Conservation (phyloP, 2,113 vertebrate genomes). For the Synchiropus splendidus region DNA sequence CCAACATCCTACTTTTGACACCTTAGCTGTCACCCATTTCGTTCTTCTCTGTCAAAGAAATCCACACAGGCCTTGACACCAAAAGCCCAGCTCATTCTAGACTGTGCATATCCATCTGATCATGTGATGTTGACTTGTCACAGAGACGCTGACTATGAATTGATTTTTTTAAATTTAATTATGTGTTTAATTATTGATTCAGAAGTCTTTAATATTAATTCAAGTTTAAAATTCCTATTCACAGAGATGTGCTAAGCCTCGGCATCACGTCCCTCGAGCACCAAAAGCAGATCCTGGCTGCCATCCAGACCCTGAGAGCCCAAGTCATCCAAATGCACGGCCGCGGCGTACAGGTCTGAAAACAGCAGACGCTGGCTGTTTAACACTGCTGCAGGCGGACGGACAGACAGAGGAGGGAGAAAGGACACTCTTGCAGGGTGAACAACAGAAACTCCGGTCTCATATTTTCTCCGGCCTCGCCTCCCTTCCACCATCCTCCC, state of each 20-base stretch:
- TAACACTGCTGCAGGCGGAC: slow-evolving; percentile 6
- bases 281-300: slow-evolving; percentile 79
- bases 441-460: slow-evolving; percentile 23
- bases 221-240: slow-evolving; percentile 5
- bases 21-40: too few species aligned
- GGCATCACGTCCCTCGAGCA: slow-evolving; percentile 82
- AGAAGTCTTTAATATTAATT: too few species aligned
- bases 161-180: too few species aligned
- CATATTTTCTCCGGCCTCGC: slow-evolving; percentile 27
- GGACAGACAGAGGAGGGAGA: slow-evolving; percentile 5
- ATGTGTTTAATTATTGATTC: too few species aligned
- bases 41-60: too few species aligned
- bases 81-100: too few species aligned
- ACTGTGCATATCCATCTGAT: too few species aligned
- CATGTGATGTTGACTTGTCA: too few species aligned
- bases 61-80: too few species aligned
- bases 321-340: slow-evolving; percentile 91
- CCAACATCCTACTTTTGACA: too few species aligned
- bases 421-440: slow-evolving; percentile 15
- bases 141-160: too few species aligned
- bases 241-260: slow-evolving; percentile 82
- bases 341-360: slow-evolving; percentile 83
- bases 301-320: slow-evolving; percentile 79
- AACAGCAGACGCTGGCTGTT: neutral
- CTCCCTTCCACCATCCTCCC: slow-evolving; percentile 36